Percentiles rank a stretch among this genome's conserved stretches.
phyloP scores from a whole-genome alignment of 2,797 vertebrate species.

The Podarcis lilfordi region DNA sequence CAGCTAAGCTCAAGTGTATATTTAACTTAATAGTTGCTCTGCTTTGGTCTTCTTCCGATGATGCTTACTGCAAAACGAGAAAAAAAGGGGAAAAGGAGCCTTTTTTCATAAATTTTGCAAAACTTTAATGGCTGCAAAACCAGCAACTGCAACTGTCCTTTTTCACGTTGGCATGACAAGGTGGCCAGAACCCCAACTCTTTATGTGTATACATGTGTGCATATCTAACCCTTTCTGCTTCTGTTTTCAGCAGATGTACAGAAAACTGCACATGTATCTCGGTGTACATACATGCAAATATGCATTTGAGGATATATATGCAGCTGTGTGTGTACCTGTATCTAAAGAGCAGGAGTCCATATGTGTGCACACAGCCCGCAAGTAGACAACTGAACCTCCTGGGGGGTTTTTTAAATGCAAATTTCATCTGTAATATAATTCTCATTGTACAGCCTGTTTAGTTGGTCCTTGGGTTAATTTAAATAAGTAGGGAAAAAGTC shows the following conservation, averaged over 20 bases:
- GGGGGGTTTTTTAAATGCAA: constrained; percentile 58
- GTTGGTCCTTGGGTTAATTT: constrained; percentile 74
- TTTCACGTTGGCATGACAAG: constrained; percentile 86
- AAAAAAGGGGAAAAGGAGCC: constrained; percentile 71
- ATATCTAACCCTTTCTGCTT: constrained; percentile 65
- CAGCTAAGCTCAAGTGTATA: constrained; percentile 90
- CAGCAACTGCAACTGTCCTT: constrained; percentile 81
- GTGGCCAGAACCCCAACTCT: constrained; percentile 78
- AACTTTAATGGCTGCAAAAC: constrained; percentile 85
- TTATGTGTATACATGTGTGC: constrained; percentile 58
- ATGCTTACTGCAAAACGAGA: constrained; percentile 79
- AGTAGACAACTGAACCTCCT: constrained; percentile 63
- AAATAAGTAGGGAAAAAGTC: constrained; percentile 57
- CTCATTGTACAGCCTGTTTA: constrained; percentile 65
- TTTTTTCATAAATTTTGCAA: constrained; percentile 84
- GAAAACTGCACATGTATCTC: constrained; percentile 69
- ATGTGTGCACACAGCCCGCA: constrained; percentile 36
- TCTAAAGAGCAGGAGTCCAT: constrained; percentile 57
- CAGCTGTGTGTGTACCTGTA: constrained; percentile 46
- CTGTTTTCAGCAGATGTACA: constrained; percentile 66
- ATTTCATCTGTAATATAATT: constrained; percentile 66
- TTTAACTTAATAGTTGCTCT: constrained; percentile 95
- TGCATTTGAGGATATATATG: constrained; percentile 45
- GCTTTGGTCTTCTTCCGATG: constrained; percentile 90
- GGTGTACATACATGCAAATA: constrained; percentile 46